Evolutionary conservation across 1,140 invertebrate species (phyloP).

Genomic region (Sarcophaga bullata): DNA sequence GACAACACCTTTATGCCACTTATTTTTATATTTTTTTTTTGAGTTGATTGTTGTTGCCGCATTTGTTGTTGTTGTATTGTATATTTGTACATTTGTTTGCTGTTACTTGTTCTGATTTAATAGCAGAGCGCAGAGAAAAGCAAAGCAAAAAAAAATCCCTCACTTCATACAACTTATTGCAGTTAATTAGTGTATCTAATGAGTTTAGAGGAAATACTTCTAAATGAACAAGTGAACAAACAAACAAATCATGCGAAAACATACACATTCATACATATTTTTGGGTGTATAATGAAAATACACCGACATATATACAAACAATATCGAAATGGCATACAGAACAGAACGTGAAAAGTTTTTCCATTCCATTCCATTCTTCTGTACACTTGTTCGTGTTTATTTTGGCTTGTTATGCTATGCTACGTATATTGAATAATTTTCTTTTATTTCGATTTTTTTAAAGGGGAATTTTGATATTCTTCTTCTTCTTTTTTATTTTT

Average conservation of each 20-base stretch:
- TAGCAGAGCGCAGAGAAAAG: too few species aligned
- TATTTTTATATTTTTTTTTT: background rate
- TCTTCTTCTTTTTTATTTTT: too few species aligned
- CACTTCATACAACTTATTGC: conserved; percentile 27
- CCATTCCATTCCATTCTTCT: too few species aligned
- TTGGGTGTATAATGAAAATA: too few species aligned
- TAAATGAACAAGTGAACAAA: background rate
- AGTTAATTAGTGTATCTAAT: conserved; percentile 41
- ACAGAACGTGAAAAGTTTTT: background rate
- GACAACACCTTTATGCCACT: conserved; percentile 10
- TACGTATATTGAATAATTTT: background rate
- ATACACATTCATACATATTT: too few species aligned
- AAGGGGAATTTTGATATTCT: too few species aligned
- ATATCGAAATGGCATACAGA: background rate
- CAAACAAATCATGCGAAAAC: background rate
- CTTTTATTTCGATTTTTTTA: background rate
- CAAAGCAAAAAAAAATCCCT: too few species aligned
- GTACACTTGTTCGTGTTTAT: background rate
- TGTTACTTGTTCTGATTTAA: too few species aligned
- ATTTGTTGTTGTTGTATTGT: background rate
- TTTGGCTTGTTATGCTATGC: background rate
- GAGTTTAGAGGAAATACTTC: conserved; percentile 10
- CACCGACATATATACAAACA: too few species aligned
- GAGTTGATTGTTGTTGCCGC: background rate
- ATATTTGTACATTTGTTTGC: too few species aligned